Evolutionary conservation across 2,113 vertebrate genomes (phyloP), one percentile per base, ranked within the genome.

Genomic region (Tympanuchus pallidicinctus): DNA sequence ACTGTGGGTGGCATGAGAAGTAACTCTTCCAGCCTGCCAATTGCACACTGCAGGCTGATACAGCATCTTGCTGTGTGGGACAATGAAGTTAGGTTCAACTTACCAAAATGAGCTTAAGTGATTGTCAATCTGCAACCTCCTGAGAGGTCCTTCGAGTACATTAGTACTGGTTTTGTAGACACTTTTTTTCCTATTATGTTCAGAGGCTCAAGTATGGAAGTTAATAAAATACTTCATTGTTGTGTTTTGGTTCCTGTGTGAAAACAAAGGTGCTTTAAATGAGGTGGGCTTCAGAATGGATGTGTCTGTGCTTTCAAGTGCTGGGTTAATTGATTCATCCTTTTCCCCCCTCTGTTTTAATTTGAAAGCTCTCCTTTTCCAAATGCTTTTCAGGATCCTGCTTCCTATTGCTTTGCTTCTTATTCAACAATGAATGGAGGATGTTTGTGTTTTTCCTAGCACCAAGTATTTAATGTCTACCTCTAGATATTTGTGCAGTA

Each of bases 11-110:
- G 16, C 8, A 17, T 14, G 38, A 38, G 50, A 34, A 80, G 50
- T 5, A 42, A 30, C 25, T 79, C 27, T 42, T 61, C 50, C 40
- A 48, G 57, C 13, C 21, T 34, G 40, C 66, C 4, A 27, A 22
- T 40, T 52, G 47, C 48, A 65, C 1, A 0, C 54, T 69, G 56
- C 38, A 54, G 38, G 8, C 40, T 36, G 10, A 17, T 57, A 27
- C 19, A 1, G 1, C 16, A 32, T 16, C 34, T 54, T 71, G 24
- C 34, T n/a, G 0, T 36, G 30, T 6, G 12, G 17, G 59, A n/a
- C 4, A 11, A 11, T 20, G 20, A 38, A 59, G 10, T 15, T 65
- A 8, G 5, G 5, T 18, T 16, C 64, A 48, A 16, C 18, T 72
- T 64, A 3, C 1, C 6, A 21, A 71, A 48, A 40, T 38, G 18